Conservation (phyloP, 2,888 invertebrate species). For the Oligia latruncula region DNA sequence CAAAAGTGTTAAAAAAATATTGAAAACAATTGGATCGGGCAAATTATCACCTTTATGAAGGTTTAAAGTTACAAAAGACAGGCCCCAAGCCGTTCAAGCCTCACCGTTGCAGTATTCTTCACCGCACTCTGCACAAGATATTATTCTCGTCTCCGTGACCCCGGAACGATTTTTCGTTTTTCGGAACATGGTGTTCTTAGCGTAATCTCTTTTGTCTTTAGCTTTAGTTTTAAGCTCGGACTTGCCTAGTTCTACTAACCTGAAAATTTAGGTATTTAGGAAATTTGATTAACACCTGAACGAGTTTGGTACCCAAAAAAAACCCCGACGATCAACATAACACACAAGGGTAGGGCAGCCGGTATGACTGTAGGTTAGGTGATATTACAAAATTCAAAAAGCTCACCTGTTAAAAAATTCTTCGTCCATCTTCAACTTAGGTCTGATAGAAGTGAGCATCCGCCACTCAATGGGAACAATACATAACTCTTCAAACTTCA, state of each 20-base stretch:
- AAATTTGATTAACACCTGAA: not conserved
- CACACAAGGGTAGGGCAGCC: not conserved
- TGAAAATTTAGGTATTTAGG: conserved; percentile 71
- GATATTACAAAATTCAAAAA: not conserved
- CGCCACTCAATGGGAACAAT: conserved; percentile 97
- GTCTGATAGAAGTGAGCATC: conserved; percentile 96
- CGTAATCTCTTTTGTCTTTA: conserved; percentile 92
- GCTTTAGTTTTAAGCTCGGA: conserved; percentile 93
- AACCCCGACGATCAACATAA: no score
- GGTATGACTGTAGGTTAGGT: not conserved
- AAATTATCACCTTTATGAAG: not conserved
- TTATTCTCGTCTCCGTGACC: conserved; percentile 93
- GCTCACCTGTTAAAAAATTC: conserved; percentile 94
- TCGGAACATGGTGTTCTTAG: conserved; percentile 92
- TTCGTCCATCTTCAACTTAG: conserved; percentile 95
- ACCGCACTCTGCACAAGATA: conserved; percentile 94
- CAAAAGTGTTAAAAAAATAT: not conserved
- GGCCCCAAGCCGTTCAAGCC: conserved; percentile 11
- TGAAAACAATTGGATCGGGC: not conserved
- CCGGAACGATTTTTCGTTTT: conserved; percentile 96
- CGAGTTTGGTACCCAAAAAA: not conserved
- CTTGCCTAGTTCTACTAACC: conserved; percentile 95
- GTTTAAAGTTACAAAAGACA: not conserved
- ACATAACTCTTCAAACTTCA: conserved; percentile 94
- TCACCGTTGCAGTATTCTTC: conserved; percentile 95